Conservation (phyloP, 1,140 invertebrate genomes). For the Neelides sp. region DNA sequence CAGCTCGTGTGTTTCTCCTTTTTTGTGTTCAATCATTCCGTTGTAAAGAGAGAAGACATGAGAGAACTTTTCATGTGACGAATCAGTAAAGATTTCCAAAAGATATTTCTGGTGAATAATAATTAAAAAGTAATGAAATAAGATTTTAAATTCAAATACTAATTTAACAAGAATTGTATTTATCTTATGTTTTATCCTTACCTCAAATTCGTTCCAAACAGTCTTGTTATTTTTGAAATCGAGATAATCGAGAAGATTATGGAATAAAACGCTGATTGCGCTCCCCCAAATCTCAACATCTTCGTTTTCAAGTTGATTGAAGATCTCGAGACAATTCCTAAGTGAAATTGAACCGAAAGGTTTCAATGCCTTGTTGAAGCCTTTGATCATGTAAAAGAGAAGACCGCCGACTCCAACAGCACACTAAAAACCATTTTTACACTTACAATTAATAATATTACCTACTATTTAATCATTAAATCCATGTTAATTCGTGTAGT, state of each 20-base stretch:
- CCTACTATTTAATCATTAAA: neutral
- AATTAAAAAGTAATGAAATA: no score
- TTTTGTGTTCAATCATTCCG: no score
- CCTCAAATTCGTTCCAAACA: slow-evolving; percentile 3
- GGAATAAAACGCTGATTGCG: neutral
- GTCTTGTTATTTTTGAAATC: neutral
- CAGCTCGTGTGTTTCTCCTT: no score
- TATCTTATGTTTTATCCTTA: no score
- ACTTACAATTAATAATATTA: neutral
- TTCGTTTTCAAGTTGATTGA: neutral
- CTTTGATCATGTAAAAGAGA: slow-evolving; percentile 16
- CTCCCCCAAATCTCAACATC: neutral
- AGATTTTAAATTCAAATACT: no score
- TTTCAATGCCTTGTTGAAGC: neutral
- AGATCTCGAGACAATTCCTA: slow-evolving; percentile 8
- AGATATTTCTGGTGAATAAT: no score
- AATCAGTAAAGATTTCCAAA: no score
- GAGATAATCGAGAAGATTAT: slow-evolving; percentile 1
- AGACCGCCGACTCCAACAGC: slow-evolving; percentile 14
- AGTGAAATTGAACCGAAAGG: neutral
- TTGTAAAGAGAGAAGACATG: no score
- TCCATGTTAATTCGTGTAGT: neutral
- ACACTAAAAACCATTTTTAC: slow-evolving; percentile 1
- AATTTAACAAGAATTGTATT: no score
- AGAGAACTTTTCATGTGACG: no score